Base-by-base conservation (phyloP, 1,140 invertebrate species). In the Himalopsyche phryganea region DNA sequence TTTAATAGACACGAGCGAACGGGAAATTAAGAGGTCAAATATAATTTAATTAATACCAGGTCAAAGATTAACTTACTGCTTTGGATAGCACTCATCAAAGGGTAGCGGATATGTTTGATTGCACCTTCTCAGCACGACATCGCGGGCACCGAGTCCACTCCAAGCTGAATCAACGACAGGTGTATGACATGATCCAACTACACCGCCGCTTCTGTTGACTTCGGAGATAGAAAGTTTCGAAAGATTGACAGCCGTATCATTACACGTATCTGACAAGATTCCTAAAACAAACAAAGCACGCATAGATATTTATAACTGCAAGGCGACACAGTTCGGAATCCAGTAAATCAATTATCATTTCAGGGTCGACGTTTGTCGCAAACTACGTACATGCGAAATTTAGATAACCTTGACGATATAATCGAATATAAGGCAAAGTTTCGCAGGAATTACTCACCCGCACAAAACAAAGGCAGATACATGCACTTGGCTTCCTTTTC, bases 121-220 rank as follows among this genome's bases (percentile, higher is more conserved):
- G 68, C 87, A 89, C 69, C 77, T 79, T 64, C 79, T 73, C 46
- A 88, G 71, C 50, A 88, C 81, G 66, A 84, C 76, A 63, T 82
- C 76, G 64, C 75, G 72, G 38, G 81, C 78, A 45, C 51, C 40
- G 2, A 35, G 50, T 68, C 72, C 49, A 65, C 36, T 56, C 58
- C 51, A 55, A 69, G 55, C 51, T 69, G 73, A 49, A 19, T 69
- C 67, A 28, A 9, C 23, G 3, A 28, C 23, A 28, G 23, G 3
- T 49, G 72, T 70, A 68, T 73, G 68, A 59, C 74, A 67, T 47
- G 71, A 67, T 11, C 72, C 71, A 71, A 75, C 52, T 36, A 75
- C 61, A 63, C 69, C 72, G 62, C 69, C 65, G 61, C 70, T 72
- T 65, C 67, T 67, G 41, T 69, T 68, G 48, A 69, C 70, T 63